Percentiles rank a stretch among this genome's conserved stretches.
These are phyloP conservation scores for Apotomis betuletana DNA, from an alignment of 2,888 invertebrate species.

Conservation along the genomic window DNA sequence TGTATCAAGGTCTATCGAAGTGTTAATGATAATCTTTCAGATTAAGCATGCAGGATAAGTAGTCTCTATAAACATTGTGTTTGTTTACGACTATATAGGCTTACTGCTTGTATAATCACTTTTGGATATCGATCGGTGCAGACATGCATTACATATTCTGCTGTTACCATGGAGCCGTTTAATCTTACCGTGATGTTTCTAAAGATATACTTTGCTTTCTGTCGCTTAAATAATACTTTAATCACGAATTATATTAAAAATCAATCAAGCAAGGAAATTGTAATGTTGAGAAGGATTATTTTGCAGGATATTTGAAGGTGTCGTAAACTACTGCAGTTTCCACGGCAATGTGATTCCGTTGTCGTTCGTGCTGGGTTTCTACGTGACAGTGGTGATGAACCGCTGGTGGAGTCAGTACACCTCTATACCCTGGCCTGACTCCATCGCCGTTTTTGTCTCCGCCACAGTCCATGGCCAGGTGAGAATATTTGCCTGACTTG, in stretches of 20 bases:
- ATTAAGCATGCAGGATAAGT: not conserved
- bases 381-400: constrained; percentile 95
- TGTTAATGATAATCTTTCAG: not conserved
- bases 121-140: too few species aligned
- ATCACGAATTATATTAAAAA: not conserved
- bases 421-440: constrained; percentile 93
- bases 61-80: not conserved
- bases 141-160: too few species aligned
- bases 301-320: constrained; percentile 90
- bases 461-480: constrained; percentile 92
- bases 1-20: not conserved
- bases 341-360: constrained; percentile 95
- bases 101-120: too few species aligned
- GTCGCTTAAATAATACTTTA: not conserved
- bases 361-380: constrained; percentile 97
- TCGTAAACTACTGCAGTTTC: constrained; percentile 92
- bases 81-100: not conserved
- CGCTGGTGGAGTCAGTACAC: constrained; percentile 96
- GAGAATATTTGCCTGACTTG: constrained; percentile 47
- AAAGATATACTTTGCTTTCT: not conserved
- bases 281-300: constrained; percentile 29
- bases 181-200: too few species aligned
- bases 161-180: too few species aligned
- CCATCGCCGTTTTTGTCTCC: constrained; percentile 93
- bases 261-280: not conserved